A percentile compares a stretch with the other conserved stretches of the same genome.
Conservation (phyloP, 2,888 invertebrate species). For the Dichetophora obliterata region DNA sequence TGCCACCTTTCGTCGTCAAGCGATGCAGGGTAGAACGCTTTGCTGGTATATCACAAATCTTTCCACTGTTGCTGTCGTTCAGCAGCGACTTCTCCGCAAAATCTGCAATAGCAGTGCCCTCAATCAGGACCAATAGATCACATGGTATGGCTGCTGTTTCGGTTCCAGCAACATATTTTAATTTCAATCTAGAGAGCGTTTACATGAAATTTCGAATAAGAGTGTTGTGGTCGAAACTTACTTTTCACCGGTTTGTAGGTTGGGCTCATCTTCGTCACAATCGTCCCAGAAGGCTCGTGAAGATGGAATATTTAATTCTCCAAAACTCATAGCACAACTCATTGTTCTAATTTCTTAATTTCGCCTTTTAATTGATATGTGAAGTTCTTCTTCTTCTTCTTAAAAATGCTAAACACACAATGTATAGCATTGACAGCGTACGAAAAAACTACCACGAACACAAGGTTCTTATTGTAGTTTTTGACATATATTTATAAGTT, state of each 20-base stretch:
- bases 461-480: too few relatives aligned
- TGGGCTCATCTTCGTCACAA: conserved; percentile 64
- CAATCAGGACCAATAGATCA: conserved; percentile 61
- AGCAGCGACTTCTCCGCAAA: conserved; percentile 58
- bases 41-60: conserved; percentile 57
- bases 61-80: conserved; percentile 45
- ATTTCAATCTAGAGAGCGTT: conserved; percentile 50
- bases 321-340: conserved; percentile 65
- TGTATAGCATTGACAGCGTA: too few relatives aligned
- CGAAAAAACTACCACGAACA: too few relatives aligned
- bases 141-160: conserved; percentile 43
- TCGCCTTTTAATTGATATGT: neutral
- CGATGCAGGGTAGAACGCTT: conserved; percentile 55
- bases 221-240: conserved; percentile 40
- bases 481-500: too few relatives aligned
- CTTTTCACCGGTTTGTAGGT: conserved; percentile 52
- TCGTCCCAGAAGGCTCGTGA: conserved; percentile 70
- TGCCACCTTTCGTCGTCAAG: conserved; percentile 35
- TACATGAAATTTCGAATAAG: neutral
- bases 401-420: too few relatives aligned
- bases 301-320: conserved; percentile 66
- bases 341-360: conserved; percentile 47
- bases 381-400: too few relatives aligned
- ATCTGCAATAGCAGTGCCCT: conserved; percentile 60
- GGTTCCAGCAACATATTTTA: conserved; percentile 49